Evolutionary conservation across 2,113 vertebrate genomes (phyloP), one percentile per base, ranked within the genome.

Genomic region (Rhagologus leucostigma): DNA sequence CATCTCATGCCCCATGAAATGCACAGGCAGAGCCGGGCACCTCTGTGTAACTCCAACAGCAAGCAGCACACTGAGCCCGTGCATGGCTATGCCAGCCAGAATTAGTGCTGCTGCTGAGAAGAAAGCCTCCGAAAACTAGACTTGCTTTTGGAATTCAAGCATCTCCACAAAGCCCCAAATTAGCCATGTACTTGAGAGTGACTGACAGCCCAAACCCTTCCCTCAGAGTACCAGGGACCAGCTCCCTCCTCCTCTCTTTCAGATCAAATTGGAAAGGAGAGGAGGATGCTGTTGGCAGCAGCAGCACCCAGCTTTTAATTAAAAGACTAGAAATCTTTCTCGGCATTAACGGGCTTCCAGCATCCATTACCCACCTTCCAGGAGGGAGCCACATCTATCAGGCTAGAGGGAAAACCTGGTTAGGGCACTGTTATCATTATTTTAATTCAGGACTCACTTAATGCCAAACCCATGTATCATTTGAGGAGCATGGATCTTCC

Each of bases 301-400:
- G 78, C 65, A 89, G 87, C 90, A 91, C 70, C 85, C 57, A 88
- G 85, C 74, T 95, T 94, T 80, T 95, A 96, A 96, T 94, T 93
- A 94, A 83, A 59, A 83, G 78, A n/a, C 44, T 16, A 90, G 70
- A 90, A 92, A 83, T 41, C 57, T 41, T 82, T 56, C 94, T 79
- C 52, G 35, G 92, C 2, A 0, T 35, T 85, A 93, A 76, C 1
- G 0, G 74, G 82, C 37, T 91, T 73, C 87, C 90, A 94, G 62
- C 3, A 0, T 49, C 65, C 57, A 41, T 24, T 32, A 95, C 74
- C 74, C 70, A 71, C 70, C 85, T 88, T 94, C 78, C 63, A 90
- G n/a, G 16, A 87, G 71, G 32, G 41, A 93, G 65, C 12, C 75
- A 80, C 62, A 83, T 94, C 70, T 78, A 73, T 44, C 63, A 85